These are phyloP conservation scores for Drosophila niveifrons DNA, from an alignment of 2,888 invertebrate genomes.

Conservation along the genomic window DNA sequence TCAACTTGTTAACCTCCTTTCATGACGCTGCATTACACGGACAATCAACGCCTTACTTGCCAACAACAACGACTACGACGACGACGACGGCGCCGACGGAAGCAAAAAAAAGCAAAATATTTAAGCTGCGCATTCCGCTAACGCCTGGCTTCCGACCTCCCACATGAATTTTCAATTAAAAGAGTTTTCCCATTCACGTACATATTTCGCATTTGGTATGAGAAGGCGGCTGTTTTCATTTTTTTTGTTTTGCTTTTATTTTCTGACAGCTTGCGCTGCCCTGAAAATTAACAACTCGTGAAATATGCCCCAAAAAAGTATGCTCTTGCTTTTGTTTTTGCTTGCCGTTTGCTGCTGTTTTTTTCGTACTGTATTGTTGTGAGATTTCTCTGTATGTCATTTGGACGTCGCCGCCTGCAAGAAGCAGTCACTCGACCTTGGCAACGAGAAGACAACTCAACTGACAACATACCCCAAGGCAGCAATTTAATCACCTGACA, in stretches of 20 bases:
- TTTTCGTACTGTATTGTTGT: slow-evolving; percentile 1
- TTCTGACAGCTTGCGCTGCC: slow-evolving; percentile 50
- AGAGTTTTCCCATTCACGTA: slow-evolving; percentile 49
- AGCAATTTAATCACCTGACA: slow-evolving; percentile 73
- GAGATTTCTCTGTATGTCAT: slow-evolving; percentile 18
- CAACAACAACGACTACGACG: background rate
- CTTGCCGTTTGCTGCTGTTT: background rate
- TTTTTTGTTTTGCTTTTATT: slow-evolving; percentile 23
- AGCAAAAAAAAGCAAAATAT: slow-evolving; percentile 62
- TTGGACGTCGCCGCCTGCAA: slow-evolving; percentile 21
- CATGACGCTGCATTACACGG: slow-evolving; percentile 62
- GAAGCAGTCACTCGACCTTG: slow-evolving; percentile 50
- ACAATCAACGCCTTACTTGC: slow-evolving; percentile 70
- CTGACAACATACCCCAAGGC: slow-evolving; percentile 52
- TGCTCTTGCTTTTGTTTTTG: slow-evolving; percentile 52
- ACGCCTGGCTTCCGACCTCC: slow-evolving; percentile 6
- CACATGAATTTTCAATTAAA: slow-evolving; percentile 76
- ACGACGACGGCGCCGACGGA: slow-evolving; percentile 40
- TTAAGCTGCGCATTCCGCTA: slow-evolving; percentile 57
- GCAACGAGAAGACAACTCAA: slow-evolving; percentile 36
- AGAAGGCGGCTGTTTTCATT: slow-evolving; percentile 10
- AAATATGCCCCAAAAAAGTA: slow-evolving; percentile 71
- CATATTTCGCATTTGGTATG: slow-evolving; percentile 22
- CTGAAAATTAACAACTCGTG: slow-evolving; percentile 70
- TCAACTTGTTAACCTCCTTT: slow-evolving; percentile 77